These are phyloP conservation scores for Didymodactylos carnosus DNA, from an alignment of 2,888 invertebrate species.

Conservation along the genomic window DNA sequence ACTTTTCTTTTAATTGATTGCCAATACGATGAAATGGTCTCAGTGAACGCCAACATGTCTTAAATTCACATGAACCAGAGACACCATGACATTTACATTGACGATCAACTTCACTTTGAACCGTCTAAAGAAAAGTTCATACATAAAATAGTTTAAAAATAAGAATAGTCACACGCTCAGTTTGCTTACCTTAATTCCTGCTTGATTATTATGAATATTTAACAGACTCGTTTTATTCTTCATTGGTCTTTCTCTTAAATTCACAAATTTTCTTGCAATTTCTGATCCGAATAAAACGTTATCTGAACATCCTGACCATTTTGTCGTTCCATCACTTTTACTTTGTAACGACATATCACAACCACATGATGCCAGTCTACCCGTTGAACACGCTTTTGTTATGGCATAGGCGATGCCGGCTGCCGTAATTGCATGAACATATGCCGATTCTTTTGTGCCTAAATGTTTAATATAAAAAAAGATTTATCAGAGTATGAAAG, in stretches of 20 bases:
- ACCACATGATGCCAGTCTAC: slow-evolving; percentile 61
- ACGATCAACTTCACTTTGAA: not conserved
- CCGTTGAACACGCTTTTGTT: slow-evolving; percentile 53
- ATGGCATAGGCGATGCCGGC: slow-evolving; percentile 69
- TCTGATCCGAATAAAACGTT: slow-evolving; percentile 53
- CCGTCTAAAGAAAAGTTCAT: not conserved
- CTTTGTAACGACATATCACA: slow-evolving; percentile 49
- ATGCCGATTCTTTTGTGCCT: slow-evolving; percentile 49
- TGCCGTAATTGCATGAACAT: slow-evolving; percentile 65
- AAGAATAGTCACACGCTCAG: not conserved
- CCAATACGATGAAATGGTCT: slow-evolving; percentile 55
- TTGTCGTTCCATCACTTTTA: not conserved
- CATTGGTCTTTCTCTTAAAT: slow-evolving; percentile 43
- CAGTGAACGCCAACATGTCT: slow-evolving; percentile 69
- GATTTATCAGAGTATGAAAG: not conserved
- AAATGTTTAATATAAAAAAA: not conserved
- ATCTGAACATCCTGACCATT: slow-evolving; percentile 52
- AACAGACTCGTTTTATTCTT: not conserved
- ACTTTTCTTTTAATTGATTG: slow-evolving; percentile 53
- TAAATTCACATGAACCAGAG: slow-evolving; percentile 70
- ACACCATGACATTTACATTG: slow-evolving; percentile 83
- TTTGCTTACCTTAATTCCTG: no score
- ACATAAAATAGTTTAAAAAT: no score
- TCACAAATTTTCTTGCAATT: slow-evolving; percentile 66
- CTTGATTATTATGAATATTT: slow-evolving; percentile 37